Base-by-base conservation (phyloP, 2,797 vertebrate genomes). In the Apogon hyalosoma region DNA sequence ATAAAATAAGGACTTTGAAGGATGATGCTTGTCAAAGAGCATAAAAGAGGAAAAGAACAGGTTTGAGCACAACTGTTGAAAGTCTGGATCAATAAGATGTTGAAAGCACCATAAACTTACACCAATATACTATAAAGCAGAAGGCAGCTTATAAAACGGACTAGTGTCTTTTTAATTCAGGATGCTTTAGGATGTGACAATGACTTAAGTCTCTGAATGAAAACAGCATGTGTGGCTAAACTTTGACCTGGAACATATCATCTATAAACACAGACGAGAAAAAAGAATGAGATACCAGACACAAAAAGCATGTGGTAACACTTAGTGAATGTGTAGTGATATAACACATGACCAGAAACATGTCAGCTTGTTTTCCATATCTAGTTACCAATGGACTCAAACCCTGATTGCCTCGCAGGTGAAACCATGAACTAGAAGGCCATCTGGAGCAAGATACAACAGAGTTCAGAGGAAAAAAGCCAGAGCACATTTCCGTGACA, bases 401-500 rank as follows among this genome's bases (percentile, higher is more conserved):
- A 2, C 43, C 65, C 61, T 79, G 77, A 81, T 69, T 87, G 61
- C 56, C 33, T 59, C 16, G 54, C 73, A 81, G 85, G 74, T 81
- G 73, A 84, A 87, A 72, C 46, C 59, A 56, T 80, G 77, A 76
- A 7, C 55, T 9, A 10, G 56, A 73, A 48, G 77, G 55, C 82
- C 86, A 85, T 87, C 80, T 89, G 84, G 71, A 64, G 18, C 10
- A 14, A 67, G 58, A 72, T 41, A 48, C 51, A 18, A 42, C 60
- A 61, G 55, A 36, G 9, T 59, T 77, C 61, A 11, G 42, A 80
- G 78, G 66, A 87, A 85, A 83, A 51, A 77, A 85, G 43, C 73
- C 76, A 88, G 76, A 88, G 67, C 74, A 42, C 73, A 58, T 73
- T 76, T 67, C 38, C 50, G 11, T 73, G 79, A 85, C 82, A 79